Evolutionary conservation across 2,797 vertebrate species (phyloP).

Genomic region (Clarias platycephalus): DNA sequence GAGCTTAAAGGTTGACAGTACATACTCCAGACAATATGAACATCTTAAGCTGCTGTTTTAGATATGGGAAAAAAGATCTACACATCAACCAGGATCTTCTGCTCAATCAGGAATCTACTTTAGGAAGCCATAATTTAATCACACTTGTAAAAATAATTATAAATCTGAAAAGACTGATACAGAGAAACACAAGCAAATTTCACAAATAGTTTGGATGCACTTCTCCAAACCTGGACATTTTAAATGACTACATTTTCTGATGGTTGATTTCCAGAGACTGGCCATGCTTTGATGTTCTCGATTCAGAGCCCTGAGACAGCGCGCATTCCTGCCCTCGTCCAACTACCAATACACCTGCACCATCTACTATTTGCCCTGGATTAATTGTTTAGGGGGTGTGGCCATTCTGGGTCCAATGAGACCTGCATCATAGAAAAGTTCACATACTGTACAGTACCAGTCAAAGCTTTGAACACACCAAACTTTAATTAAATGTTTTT

Average conservation of each 20-base stretch:
- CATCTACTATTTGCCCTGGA: neutral
- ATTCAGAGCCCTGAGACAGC: neutral
- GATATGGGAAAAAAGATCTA: slow-evolving; percentile 47
- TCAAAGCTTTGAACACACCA: no score
- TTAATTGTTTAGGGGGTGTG: neutral
- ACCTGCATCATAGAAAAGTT: neutral
- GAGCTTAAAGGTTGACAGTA: neutral
- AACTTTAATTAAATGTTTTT: no score
- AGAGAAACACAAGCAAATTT: neutral
- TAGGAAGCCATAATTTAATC: slow-evolving; percentile 45
- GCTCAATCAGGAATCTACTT: slow-evolving; percentile 25
- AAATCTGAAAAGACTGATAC: slow-evolving; percentile 34
- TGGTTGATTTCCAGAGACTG: slow-evolving; percentile 50
- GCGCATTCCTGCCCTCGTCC: neutral
- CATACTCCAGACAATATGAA: neutral
- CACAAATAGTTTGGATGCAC: neutral
- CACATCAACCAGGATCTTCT: slow-evolving; percentile 32
- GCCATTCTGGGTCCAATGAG: neutral
- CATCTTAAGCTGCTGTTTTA: slow-evolving; percentile 46
- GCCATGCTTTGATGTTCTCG: neutral
- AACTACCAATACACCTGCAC: slow-evolving; percentile 3
- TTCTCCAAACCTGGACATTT: slow-evolving; percentile 1
- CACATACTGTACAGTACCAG: no score
- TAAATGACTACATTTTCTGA: slow-evolving; percentile 34
- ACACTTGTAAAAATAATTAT: slow-evolving; percentile 25